These are phyloP conservation scores for Caenorhabditis elegans DNA, from an alignment of 1,140 invertebrate genomes.

Conservation along the genomic window WBcel235 BX284602.5:10106501-10107000, in stretches of 20 bases:
- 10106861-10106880: background rate
- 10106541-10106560: background rate
- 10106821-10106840: background rate
- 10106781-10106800: background rate
- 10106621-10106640: background rate
- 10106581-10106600: background rate
- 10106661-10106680: background rate
- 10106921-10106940: background rate
- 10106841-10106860: too few relatives aligned
- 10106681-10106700: background rate
- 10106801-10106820: background rate
- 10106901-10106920: background rate
- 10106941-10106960: background rate
- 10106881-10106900: constrained; percentile 9
- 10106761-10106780: background rate
- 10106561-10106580: background rate
- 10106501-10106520: background rate
- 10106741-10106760: background rate
- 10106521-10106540: background rate
- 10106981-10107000: too few relatives aligned
- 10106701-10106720: background rate
- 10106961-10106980: too few relatives aligned
- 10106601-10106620: background rate
- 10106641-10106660: background rate
- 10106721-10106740: background rate